A percentile compares a stretch with the other conserved stretches of the same genome.
These are phyloP conservation scores for Orestias chungarensis DNA, from an alignment of 2,797 vertebrate genomes.

Conservation along the genomic window DNA sequence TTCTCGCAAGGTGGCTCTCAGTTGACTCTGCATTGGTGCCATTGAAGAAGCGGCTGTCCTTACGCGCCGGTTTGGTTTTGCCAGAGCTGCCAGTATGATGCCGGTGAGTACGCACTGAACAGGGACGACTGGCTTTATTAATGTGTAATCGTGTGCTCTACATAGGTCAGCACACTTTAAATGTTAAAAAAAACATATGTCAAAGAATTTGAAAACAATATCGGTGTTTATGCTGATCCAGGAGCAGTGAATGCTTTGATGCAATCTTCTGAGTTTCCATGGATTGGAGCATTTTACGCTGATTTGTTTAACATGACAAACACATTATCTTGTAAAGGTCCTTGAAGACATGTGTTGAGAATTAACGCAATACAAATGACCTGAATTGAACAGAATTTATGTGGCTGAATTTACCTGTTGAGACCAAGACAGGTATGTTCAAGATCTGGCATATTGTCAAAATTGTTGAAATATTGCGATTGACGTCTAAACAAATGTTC, in stretches of 20 bases:
- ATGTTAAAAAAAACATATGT: too few species aligned
- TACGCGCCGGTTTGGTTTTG: constrained; percentile 54
- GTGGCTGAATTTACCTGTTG: not conserved
- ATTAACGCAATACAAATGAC: too few species aligned
- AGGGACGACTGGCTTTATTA: not conserved
- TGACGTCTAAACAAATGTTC: not conserved
- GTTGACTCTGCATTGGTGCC: constrained; percentile 31
- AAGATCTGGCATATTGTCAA: not conserved
- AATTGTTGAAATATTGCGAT: not conserved
- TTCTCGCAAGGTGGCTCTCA: constrained; percentile 45
- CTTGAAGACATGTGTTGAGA: too few species aligned
- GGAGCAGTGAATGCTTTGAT: too few species aligned
- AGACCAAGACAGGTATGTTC: not conserved
- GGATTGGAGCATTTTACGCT: too few species aligned
- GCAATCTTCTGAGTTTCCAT: too few species aligned
- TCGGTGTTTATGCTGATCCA: too few species aligned
- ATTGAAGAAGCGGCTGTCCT: constrained; percentile 41
- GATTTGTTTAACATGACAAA: too few species aligned
- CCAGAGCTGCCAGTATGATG: constrained; percentile 71
- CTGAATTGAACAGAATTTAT: too few species aligned
- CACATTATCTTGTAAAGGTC: too few species aligned
- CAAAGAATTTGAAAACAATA: too few species aligned
- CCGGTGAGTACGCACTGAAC: constrained; percentile 77
- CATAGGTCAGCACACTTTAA: too few species aligned
- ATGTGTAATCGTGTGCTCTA: not conserved